Evolutionary conservation across 1,140 invertebrate genomes (phyloP).

Genomic region (Drosophila saltans): DNA sequence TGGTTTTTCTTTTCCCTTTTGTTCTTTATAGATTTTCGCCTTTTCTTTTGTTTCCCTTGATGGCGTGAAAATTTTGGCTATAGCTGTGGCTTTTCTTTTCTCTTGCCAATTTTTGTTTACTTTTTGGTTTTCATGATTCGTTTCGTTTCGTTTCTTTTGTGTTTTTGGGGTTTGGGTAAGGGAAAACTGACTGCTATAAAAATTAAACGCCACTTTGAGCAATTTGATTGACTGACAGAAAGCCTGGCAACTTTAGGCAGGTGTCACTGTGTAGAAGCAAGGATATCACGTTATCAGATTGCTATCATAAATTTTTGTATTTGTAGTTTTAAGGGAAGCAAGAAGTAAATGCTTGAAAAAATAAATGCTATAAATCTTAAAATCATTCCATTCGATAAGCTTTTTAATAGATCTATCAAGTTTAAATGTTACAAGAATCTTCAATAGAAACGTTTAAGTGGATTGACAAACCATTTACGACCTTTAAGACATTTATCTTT

Average conservation of each 20-base stretch:
- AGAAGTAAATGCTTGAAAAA: background rate
- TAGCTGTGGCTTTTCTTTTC: conserved; percentile 53
- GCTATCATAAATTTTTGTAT: conserved; percentile 33
- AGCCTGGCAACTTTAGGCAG: conserved; percentile 55
- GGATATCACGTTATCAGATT: conserved; percentile 1
- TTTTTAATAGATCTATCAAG: background rate
- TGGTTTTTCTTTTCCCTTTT: conserved; percentile 26
- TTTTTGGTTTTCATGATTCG: conserved; percentile 42
- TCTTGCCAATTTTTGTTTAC: conserved; percentile 51
- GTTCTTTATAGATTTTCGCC: conserved; percentile 30
- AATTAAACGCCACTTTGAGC: conserved; percentile 71
- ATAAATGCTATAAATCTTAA: background rate
- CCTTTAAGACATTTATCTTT: no score
- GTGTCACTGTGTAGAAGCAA: conserved; percentile 46
- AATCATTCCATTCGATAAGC: background rate
- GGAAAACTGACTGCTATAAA: conserved; percentile 64
- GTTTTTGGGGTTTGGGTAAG: conserved; percentile 27
- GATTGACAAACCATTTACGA: no score
- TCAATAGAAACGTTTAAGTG: no score
- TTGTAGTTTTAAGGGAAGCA: conserved; percentile 3
- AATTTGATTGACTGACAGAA: conserved; percentile 70
- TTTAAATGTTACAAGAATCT: no score
- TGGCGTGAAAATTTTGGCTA: conserved; percentile 51
- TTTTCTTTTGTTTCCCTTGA: conserved; percentile 64
- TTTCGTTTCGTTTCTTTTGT: conserved; percentile 40